Conservation (phyloP, 2,113 vertebrate genomes). For the Trematocara zebra region DNA sequence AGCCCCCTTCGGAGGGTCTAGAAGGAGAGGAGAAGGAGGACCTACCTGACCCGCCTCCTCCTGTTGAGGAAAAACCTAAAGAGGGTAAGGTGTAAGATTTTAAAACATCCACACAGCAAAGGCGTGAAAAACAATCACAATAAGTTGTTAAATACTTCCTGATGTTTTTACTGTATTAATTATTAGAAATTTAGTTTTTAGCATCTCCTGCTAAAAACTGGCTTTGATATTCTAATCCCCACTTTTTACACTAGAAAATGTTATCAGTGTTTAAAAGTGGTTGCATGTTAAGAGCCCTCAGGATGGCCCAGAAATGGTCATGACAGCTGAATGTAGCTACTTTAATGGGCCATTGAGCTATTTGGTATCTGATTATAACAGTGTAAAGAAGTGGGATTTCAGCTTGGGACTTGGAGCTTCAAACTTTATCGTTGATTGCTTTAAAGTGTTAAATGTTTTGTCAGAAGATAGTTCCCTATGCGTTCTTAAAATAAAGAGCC, state of each 20-base stretch:
- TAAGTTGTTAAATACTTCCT: neutral
- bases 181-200: neutral
- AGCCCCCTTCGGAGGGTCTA: neutral
- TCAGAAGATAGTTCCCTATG: neutral
- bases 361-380: neutral
- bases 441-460: neutral
- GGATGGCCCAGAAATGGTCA: neutral
- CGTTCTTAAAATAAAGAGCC: neutral
- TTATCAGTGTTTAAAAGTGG: neutral
- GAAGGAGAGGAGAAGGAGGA: conserved; percentile 67
- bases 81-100: conserved; percentile 36
- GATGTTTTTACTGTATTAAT: accelerated
- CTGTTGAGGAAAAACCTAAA: conserved; percentile 52
- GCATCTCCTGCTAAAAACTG: neutral
- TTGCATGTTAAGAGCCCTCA: neutral
- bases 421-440: neutral
- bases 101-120: accelerated
- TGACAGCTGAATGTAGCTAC: neutral
- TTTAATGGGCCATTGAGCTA: neutral
- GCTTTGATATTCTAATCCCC: neutral
- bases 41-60: conserved; percentile 64
- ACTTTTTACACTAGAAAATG: neutral
- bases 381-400: neutral
- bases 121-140: neutral
- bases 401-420: neutral